A percentile compares a stretch with the other conserved stretches of the same genome.
These are phyloP conservation scores for Monomorium pharaonis DNA, from an alignment of 1,140 invertebrate genomes.

Conservation along the genomic window DNA sequence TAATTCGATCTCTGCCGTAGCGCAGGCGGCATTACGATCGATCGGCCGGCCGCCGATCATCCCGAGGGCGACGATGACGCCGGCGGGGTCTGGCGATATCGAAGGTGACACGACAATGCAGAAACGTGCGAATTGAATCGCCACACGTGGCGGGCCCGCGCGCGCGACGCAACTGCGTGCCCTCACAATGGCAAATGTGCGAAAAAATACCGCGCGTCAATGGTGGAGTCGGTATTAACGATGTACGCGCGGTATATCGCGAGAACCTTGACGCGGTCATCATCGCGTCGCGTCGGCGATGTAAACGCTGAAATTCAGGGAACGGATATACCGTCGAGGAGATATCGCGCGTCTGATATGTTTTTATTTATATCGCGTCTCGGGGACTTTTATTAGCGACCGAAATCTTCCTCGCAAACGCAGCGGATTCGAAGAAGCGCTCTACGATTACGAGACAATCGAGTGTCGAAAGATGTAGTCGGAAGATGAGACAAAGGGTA, in stretches of 20 bases:
- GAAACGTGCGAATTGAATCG: slow-evolving; percentile 64
- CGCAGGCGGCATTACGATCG: slow-evolving; percentile 6
- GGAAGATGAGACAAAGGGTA: background rate
- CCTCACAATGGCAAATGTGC: slow-evolving; percentile 60
- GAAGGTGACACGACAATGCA: slow-evolving; percentile 8
- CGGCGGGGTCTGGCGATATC: background rate
- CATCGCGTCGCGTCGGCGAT: background rate
- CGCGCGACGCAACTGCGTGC: background rate
- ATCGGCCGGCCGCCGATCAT: background rate
- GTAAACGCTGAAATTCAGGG: slow-evolving; percentile 33
- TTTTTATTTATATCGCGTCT: background rate
- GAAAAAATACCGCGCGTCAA: slow-evolving; percentile 50
- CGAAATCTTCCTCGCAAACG: background rate
- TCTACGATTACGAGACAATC: background rate
- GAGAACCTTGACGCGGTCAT: slow-evolving; percentile 49
- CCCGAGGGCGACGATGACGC: background rate
- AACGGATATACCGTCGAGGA: background rate
- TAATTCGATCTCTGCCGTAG: slow-evolving; percentile 24
- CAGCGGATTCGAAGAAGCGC: slow-evolving; percentile 8
- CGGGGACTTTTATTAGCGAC: background rate
- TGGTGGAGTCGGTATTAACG: slow-evolving; percentile 1
- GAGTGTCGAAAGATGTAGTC: background rate
- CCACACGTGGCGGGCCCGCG: slow-evolving; percentile 7
- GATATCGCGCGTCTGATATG: background rate
- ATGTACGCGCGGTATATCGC: slow-evolving; percentile 18